Evolutionary conservation across 2,888 invertebrate genomes (phyloP).

Genomic region (Drosophila meridionalis): DNA sequence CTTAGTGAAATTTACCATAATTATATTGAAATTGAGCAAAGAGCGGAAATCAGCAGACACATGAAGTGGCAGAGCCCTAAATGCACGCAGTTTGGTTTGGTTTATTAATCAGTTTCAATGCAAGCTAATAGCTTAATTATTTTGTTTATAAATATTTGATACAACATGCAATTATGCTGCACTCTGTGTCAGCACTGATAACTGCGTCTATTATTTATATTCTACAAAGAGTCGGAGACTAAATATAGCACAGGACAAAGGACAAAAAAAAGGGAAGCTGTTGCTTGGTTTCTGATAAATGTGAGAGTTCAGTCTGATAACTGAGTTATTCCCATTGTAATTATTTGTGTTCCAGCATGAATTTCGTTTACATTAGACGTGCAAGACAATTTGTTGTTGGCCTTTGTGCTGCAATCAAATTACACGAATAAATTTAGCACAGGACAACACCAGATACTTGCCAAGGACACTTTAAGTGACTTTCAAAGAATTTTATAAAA

Average conservation of each 20-base stretch:
- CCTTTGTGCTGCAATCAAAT: conserved; percentile 48
- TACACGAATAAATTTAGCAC: conserved; percentile 35
- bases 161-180: too few species aligned
- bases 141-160: neutral
- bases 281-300: neutral
- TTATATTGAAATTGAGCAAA: neutral
- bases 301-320: neutral
- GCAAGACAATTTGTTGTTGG: conserved; percentile 1
- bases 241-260: too few species aligned
- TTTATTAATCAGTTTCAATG: neutral
- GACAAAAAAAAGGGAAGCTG: neutral
- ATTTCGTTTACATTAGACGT: neutral
- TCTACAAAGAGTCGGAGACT: too few species aligned
- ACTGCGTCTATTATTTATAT: neutral
- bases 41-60: neutral
- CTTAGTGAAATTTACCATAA: neutral
- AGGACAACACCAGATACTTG: conserved; percentile 32
- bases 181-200: neutral
- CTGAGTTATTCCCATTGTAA: conserved; percentile 7
- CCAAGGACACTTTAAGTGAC: conserved; percentile 24
- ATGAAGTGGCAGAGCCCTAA: neutral
- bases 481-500: conserved; percentile 38
- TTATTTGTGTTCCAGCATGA: conserved; percentile 6
- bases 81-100: neutral
- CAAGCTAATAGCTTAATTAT: neutral